Conservation (phyloP, 2,113 vertebrate species). For the Zosterops pallidus region DNA sequence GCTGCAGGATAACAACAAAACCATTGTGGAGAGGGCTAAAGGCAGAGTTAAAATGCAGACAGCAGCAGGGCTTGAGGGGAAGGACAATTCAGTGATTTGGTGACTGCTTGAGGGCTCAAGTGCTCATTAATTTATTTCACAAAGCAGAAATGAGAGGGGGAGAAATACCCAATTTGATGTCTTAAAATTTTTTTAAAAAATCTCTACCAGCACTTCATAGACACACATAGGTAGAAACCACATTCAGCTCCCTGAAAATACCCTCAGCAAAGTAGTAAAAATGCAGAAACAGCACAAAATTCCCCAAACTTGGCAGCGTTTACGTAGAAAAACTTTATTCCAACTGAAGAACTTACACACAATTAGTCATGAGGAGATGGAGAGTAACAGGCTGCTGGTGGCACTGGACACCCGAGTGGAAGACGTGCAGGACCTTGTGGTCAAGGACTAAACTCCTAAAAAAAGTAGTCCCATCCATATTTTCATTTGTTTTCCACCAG, state of each 20-base stretch:
- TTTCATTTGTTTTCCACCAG: slow-evolving; percentile 49
- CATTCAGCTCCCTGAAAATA: rapidly evolving
- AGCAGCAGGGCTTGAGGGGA: neutral
- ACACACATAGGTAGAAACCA: neutral
- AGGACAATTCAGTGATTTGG: neutral
- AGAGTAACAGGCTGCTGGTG: slow-evolving; percentile 73
- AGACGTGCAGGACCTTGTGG: slow-evolving; percentile 61
- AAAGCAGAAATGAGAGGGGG: neutral
- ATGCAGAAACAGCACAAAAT: neutral
- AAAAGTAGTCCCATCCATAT: slow-evolving; percentile 27
- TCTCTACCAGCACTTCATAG: rapidly evolving
- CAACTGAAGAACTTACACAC: slow-evolving; percentile 72
- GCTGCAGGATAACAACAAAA: neutral
- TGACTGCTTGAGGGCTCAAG: neutral
- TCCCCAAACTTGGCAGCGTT: neutral
- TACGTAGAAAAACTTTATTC: slow-evolving; percentile 83
- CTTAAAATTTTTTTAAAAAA: neutral
- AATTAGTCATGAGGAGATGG: slow-evolving; percentile 70
- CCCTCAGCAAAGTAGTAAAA: neutral
- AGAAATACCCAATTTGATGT: rapidly evolving
- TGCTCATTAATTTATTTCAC: neutral
- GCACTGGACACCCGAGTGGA: slow-evolving; percentile 62
- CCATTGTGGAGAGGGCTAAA: neutral
- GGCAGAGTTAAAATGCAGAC: neutral
- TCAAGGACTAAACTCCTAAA: slow-evolving; percentile 62